Conservation (phyloP, 1,140 invertebrate genomes). For the Drosophila pallidifrons region DNA sequence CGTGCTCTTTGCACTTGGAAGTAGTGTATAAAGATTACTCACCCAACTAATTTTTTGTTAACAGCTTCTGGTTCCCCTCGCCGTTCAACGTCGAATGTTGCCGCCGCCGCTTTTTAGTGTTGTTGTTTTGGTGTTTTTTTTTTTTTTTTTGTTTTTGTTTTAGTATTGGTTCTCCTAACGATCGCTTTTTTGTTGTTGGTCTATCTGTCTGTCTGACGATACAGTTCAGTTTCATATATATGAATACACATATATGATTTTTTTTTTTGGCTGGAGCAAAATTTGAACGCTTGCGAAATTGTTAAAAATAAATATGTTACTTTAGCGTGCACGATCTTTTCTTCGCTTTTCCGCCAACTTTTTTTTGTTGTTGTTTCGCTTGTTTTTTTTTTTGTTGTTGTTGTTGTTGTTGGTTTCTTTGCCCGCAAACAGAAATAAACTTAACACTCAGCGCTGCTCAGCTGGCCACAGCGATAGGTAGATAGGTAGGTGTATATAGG, state of each 20-base stretch:
- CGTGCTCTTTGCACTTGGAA: slow-evolving; percentile 38
- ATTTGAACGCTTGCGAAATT: slow-evolving; percentile 78
- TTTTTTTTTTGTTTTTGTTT: slow-evolving; percentile 25
- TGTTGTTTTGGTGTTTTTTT: slow-evolving; percentile 38
- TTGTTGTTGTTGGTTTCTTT: background rate
- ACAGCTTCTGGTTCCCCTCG: slow-evolving; percentile 36
- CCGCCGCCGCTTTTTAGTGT: slow-evolving; percentile 26
- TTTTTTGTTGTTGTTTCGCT: slow-evolving; percentile 48
- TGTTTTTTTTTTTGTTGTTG: background rate
- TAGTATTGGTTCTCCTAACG: slow-evolving; percentile 42
- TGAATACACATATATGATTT: slow-evolving; percentile 13
- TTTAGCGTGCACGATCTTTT: slow-evolving; percentile 64
- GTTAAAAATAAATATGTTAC: slow-evolving; percentile 81
- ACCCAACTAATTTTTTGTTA: slow-evolving; percentile 60
- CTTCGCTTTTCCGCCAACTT: slow-evolving; percentile 45
- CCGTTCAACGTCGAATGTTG: slow-evolving; percentile 38
- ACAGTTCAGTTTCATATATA: slow-evolving; percentile 23
- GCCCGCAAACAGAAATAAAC: slow-evolving; percentile 75
- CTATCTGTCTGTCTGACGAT: slow-evolving; percentile 29
- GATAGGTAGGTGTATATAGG: slow-evolving; percentile 20
- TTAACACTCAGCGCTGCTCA: slow-evolving; percentile 67
- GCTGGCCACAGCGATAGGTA: slow-evolving; percentile 16
- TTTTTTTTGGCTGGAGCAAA: slow-evolving; percentile 63
- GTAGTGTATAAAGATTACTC: slow-evolving; percentile 57
- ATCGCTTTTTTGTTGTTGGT: slow-evolving; percentile 47